phyloP scores from a whole-genome alignment of 1,140 invertebrate genomes.

The Patella vulgata region DNA sequence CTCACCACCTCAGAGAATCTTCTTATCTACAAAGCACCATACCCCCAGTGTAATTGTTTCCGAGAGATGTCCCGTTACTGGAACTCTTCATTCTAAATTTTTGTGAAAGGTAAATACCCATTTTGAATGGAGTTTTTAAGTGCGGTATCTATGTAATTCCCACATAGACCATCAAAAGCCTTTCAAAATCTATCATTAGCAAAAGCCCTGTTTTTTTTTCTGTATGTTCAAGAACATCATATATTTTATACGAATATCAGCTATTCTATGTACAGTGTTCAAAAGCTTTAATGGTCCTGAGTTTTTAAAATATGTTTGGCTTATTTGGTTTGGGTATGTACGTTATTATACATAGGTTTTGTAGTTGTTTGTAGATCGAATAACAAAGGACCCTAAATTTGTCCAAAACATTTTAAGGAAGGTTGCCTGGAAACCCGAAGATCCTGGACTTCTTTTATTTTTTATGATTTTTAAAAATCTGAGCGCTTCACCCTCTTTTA shows the following conservation, averaged over 20 bases:
- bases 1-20: constrained; percentile 7
- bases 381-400: constrained; percentile 11
- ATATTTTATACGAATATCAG: constrained; percentile 21
- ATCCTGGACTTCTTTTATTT: constrained; percentile 5
- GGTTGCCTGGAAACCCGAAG: background rate
- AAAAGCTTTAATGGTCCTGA: constrained; percentile 1
- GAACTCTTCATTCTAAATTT: constrained; percentile 10
- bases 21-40: constrained; percentile 13
- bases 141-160: background rate
- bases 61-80: constrained; percentile 10
- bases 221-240: constrained; percentile 23
- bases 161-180: no score
- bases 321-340: constrained; percentile 26
- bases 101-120: constrained; percentile 10
- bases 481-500: no score
- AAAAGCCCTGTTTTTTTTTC: constrained; percentile 19
- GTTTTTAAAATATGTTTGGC: constrained; percentile 1
- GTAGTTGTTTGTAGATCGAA: constrained; percentile 21
- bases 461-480: constrained; percentile 10
- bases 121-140: background rate
- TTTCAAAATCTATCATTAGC: constrained; percentile 17
- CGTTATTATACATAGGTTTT: constrained; percentile 16
- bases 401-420: constrained; percentile 24
- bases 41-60: background rate
- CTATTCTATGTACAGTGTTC: constrained; percentile 26